These are phyloP conservation scores for Anolis carolinensis DNA, from an alignment of 2,113 vertebrate species.

Conservation along the genomic window DNA sequence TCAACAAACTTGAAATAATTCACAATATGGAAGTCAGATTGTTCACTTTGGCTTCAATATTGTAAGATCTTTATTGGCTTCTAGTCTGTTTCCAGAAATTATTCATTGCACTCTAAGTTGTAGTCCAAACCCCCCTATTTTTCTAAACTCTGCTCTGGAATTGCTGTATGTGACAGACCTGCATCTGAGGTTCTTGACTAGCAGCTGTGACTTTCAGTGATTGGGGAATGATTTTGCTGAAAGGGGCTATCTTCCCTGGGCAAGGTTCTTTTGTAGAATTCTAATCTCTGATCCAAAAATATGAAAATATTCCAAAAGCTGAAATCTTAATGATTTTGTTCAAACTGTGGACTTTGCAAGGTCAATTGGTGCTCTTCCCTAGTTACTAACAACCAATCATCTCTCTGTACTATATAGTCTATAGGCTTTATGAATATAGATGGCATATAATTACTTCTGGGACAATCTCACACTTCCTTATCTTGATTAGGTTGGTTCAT, in stretches of 20 bases:
- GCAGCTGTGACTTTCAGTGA: background rate
- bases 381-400: background rate
- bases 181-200: background rate
- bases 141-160: background rate
- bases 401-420: background rate
- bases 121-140: background rate
- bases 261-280: background rate
- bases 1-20: background rate
- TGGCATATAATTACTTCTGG: background rate
- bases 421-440: constrained; percentile 7
- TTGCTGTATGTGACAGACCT: background rate
- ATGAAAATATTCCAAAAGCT: background rate
- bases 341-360: background rate
- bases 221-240: background rate
- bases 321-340: background rate
- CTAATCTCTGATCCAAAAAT: background rate
- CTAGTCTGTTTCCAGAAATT: background rate
- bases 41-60: background rate
- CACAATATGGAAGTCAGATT: background rate
- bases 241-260: background rate
- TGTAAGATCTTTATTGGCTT: background rate
- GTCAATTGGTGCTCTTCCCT: background rate
- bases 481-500: background rate
- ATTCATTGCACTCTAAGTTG: background rate
- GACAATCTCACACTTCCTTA: background rate